Percentiles rank a stretch among this genome's conserved stretches.
These are phyloP conservation scores for Crocodylus rhombifer DNA, from an alignment of 2,797 vertebrate species.

Conservation along the genomic window DNA sequence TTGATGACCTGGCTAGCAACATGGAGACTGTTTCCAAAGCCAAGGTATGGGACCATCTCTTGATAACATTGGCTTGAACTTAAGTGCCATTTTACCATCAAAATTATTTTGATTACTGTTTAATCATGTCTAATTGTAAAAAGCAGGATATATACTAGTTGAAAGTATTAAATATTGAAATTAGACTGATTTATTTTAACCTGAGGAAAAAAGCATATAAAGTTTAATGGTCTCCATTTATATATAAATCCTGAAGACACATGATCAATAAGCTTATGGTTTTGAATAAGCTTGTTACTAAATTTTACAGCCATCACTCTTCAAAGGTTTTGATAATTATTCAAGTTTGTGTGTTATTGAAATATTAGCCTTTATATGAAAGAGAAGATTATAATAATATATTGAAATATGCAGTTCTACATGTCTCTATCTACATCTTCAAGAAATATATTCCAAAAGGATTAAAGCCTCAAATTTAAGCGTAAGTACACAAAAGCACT, in stretches of 20 bases:
- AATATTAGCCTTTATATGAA: neutral
- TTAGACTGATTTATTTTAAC: neutral
- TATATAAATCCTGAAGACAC: neutral
- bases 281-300: neutral
- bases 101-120: neutral
- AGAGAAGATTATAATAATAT: neutral
- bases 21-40: slow-evolving; percentile 82
- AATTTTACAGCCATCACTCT: neutral
- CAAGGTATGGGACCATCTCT: slow-evolving; percentile 74
- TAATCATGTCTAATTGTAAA: neutral
- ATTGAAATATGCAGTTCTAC: neutral
- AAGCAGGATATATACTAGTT: neutral
- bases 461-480: too few relatives aligned
- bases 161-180: neutral
- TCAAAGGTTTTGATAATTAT: neutral
- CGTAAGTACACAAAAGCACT: too few relatives aligned
- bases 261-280: neutral
- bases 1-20: slow-evolving; percentile 83
- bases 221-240: too few relatives aligned
- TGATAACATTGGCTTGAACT: neutral
- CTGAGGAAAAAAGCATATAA: neutral
- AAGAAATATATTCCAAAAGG: too few relatives aligned
- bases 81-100: neutral
- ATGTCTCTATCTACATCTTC: neutral
- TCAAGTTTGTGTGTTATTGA: neutral